Base-by-base conservation (phyloP, 2,797 vertebrate genomes). In the Chrysocyon brachyurus region DNA sequence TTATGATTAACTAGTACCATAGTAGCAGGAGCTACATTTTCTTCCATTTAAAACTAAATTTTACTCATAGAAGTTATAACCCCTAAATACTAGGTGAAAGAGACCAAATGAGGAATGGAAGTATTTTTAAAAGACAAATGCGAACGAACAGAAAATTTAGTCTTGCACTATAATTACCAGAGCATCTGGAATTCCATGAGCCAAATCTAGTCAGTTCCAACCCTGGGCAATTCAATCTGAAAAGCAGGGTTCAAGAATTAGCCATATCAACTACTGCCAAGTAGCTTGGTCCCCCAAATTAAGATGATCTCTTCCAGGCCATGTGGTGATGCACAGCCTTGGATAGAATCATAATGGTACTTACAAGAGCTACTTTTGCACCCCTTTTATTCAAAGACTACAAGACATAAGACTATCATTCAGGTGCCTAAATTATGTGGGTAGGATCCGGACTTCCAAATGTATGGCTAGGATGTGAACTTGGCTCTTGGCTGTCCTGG, bases 21-120 rank as follows among this genome's bases (percentile, higher is more conserved):
- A 36, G 93, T 68, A 98, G 85, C 95, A 98, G 81, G 93, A 97
- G 92, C 70, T 93, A 83, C 61, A 97, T 98, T 98, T 84, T 86
- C 97, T 98, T 97, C 96, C 91, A 97, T 93, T 98, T 97, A 96
- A 97, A 98, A 98, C 96, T 98, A 97, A 98, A 98, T 98, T 98
- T 97, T 97, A 89, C 91, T 97, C 91, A 73, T 94, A 73, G 92
- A 96, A 96, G 75, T 95, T 86, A 97, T 94, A 96, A 97, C 96
- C 97, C 81, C 90, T 97, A 95, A 97, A 95, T 94, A 97, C 90
- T 96, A 85, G 96, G 93, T 97, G 96, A 96, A 96, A 98, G 89
- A 96, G 59, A 98, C 79, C 96, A 95, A 97, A 98, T 94, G 97
- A 97, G 70, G 56, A 96, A 95, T 94, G 49, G 94, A 96, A 95